These are phyloP conservation scores for Actinemys pallida DNA, from an alignment of 2,113 vertebrate genomes.

Conservation along the genomic window DNA sequence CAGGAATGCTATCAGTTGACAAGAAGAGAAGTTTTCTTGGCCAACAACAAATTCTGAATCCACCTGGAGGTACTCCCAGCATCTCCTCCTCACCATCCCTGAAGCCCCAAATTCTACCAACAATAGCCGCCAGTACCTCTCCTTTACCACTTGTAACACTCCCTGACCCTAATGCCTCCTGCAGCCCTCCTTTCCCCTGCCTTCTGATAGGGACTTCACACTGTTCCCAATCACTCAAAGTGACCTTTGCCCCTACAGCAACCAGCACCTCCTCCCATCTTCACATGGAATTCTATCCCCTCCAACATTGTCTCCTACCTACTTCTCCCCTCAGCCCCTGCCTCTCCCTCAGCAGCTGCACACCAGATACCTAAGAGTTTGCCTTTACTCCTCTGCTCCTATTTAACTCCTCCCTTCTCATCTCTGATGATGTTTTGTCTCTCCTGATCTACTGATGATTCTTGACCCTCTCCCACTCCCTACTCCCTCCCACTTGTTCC, in stretches of 20 bases:
- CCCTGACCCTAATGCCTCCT: background rate
- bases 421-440: background rate
- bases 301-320: background rate
- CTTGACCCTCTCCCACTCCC: background rate
- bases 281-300: background rate
- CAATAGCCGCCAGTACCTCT: background rate
- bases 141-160: background rate
- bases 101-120: background rate
- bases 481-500: background rate
- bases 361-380: background rate
- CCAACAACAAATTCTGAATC: background rate
- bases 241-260: background rate
- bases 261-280: background rate
- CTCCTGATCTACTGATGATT: background rate
- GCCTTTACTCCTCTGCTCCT: background rate
- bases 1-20: background rate
- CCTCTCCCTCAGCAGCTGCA: background rate
- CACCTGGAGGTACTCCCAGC: background rate
- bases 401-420: background rate
- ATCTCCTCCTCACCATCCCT: background rate
- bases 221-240: background rate
- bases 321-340: background rate
- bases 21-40: background rate
- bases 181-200: background rate
- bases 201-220: background rate